A percentile compares a stretch with the other conserved stretches of the same genome.
phyloP scores from a whole-genome alignment of 2,113 vertebrate species.

The Mesitornis unicolor region DNA sequence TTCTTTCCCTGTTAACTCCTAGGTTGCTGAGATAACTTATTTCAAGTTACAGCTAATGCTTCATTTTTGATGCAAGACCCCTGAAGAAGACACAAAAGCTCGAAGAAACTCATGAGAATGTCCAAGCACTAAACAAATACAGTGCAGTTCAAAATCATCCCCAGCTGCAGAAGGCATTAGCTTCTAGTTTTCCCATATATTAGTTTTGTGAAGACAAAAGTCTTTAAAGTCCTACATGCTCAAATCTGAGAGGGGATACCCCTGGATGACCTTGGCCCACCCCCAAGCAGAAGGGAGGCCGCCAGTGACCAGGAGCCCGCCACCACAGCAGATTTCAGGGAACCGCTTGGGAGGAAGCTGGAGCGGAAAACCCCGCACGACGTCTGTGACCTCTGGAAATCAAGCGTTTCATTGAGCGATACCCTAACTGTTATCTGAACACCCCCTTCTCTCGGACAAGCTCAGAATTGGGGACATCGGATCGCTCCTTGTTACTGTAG shows the following conservation, averaged over 20 bases:
- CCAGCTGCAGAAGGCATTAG: neutral
- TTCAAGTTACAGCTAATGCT: neutral
- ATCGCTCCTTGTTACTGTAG: fast-evolving
- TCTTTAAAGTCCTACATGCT: no score
- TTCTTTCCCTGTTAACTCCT: neutral
- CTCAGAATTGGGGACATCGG: fast-evolving
- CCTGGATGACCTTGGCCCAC: fast-evolving
- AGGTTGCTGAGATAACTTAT: neutral
- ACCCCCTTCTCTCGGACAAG: neutral
- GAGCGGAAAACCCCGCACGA: neutral
- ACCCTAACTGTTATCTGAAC: fast-evolving
- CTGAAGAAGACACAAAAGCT: neutral
- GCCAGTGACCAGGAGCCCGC: fast-evolving
- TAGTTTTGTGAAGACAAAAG: neutral
- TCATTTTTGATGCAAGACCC: neutral
- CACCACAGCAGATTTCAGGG: neutral
- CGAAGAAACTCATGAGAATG: neutral
- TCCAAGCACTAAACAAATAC: neutral
- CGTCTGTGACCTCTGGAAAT: neutral
- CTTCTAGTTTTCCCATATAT: neutral
- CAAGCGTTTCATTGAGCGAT: fast-evolving
- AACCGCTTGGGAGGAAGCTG: neutral
- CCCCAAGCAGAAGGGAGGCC: neutral
- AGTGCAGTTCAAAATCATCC: fast-evolving
- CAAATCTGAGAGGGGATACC: fast-evolving